Evolutionary conservation across 1,140 invertebrate species (phyloP).

Genomic region (Macrobrachium nipponense): DNA sequence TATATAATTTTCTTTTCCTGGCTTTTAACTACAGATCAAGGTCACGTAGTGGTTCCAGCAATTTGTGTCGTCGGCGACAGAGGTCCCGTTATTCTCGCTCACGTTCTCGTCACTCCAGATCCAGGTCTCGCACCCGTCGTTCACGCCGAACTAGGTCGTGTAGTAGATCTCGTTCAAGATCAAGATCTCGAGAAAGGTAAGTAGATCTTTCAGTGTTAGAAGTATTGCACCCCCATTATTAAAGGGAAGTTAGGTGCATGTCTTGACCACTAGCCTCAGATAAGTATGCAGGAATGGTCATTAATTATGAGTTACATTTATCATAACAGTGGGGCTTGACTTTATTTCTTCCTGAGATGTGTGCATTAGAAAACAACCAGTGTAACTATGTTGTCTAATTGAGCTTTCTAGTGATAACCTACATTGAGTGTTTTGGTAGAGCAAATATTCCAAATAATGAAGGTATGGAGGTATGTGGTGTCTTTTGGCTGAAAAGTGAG

Average conservation of each 20-base stretch:
- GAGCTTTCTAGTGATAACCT: too few relatives aligned
- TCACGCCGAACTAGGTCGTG: constrained; percentile 63
- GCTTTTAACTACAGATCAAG: constrained; percentile 62
- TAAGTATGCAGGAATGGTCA: too few relatives aligned
- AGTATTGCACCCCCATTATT: not conserved
- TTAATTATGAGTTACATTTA: too few relatives aligned
- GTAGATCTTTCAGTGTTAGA: not conserved
- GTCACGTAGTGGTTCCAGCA: constrained; percentile 56
- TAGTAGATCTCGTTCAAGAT: constrained; percentile 68
- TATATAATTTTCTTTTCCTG: not conserved
- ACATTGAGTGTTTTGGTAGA: too few relatives aligned
- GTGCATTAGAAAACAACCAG: too few relatives aligned
- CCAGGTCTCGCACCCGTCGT: constrained; percentile 67
- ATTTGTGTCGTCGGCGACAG: constrained; percentile 44
- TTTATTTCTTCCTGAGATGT: too few relatives aligned
- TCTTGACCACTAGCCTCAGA: too few relatives aligned
- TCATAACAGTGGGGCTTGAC: too few relatives aligned
- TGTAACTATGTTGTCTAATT: too few relatives aligned
- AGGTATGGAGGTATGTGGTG: too few relatives aligned
- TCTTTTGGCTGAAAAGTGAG: too few relatives aligned
- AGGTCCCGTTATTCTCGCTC: constrained; percentile 69
- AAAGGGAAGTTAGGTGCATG: not conserved
- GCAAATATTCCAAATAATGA: too few relatives aligned
- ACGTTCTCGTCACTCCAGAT: constrained; percentile 65
- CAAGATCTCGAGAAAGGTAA: constrained; percentile 67